Base-by-base conservation (phyloP, 2,797 vertebrate genomes). In the Columba guinea region DNA sequence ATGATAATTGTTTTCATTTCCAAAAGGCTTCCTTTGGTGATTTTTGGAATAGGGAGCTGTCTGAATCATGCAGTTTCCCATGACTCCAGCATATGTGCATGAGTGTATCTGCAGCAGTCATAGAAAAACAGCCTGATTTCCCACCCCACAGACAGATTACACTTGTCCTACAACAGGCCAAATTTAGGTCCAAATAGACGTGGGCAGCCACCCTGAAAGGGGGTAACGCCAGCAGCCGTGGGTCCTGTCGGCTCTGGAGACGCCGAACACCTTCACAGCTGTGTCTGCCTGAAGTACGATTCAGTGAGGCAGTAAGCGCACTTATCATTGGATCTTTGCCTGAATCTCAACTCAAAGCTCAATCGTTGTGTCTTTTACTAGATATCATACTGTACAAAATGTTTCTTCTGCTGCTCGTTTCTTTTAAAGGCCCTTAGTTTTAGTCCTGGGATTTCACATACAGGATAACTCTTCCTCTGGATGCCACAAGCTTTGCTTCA, bases 21-120 rank as follows among this genome's bases (percentile, higher is more conserved):
- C 16, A 19, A 51, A 78, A 69, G 48, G 23, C 34, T 67, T 46
- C 13, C 19, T 68, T 44, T 22, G 35, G 62, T 80, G 56, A 34
- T 75, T 91, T 86, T 69, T 83, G 39, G 87, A 82, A 53, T 10
- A 28, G 46, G 44, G 71, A 39, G 6, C 59, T 60, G 5, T 51
- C 56, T 96, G 93, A 91, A 68, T 93, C 93, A 82, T 51, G 32
- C 65, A 26, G 22, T 65, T 94, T 78, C 34, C 69, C 24, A 35
- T 90, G 83, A 94, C 58, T 94, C 4, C 19, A 51, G 53, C 26
- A 6, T 86, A 86, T 78, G 85, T 71, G 91, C 84, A 60, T 93
- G 91, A 94, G 20, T 34, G 7, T n/a, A 63, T 68, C 60, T 63
- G 65, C 69, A 75, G 65, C 71, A 94, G 30, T 24, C 26, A 30